These are phyloP conservation scores for Oxyura jamaicensis DNA, from an alignment of 2,113 vertebrate species.

Conservation along the genomic window DNA sequence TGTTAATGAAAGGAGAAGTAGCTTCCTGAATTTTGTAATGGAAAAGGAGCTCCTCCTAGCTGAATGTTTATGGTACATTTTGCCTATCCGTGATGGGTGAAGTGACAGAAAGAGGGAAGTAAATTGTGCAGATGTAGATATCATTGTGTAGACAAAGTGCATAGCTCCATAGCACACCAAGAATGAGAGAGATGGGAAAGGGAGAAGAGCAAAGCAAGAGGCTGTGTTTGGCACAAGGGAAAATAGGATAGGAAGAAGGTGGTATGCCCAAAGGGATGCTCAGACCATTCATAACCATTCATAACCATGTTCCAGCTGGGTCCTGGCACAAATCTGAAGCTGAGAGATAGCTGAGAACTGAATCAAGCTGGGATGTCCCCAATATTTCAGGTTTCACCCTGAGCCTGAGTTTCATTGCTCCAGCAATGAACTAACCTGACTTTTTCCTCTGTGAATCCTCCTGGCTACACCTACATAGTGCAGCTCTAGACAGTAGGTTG, in stretches of 20 bases:
- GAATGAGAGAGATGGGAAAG: background rate
- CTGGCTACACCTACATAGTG: background rate
- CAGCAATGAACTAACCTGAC: background rate
- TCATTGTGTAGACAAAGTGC: background rate
- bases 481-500: background rate
- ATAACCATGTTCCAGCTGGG: background rate
- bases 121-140: background rate
- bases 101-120: background rate
- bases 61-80: background rate
- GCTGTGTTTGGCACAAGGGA: background rate
- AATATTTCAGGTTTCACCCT: background rate
- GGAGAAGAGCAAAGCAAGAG: background rate
- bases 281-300: background rate
- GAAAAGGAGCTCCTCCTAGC: background rate
- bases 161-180: fast-evolving
- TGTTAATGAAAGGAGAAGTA: background rate
- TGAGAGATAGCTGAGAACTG: background rate
- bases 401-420: background rate
- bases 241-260: background rate
- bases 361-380: background rate
- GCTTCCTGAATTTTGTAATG: background rate
- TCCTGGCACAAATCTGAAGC: background rate
- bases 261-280: background rate
- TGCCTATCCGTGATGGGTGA: background rate
- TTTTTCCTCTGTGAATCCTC: background rate